Conservation (phyloP, 2,888 invertebrate species). For the Lasioglossum morio region DNA sequence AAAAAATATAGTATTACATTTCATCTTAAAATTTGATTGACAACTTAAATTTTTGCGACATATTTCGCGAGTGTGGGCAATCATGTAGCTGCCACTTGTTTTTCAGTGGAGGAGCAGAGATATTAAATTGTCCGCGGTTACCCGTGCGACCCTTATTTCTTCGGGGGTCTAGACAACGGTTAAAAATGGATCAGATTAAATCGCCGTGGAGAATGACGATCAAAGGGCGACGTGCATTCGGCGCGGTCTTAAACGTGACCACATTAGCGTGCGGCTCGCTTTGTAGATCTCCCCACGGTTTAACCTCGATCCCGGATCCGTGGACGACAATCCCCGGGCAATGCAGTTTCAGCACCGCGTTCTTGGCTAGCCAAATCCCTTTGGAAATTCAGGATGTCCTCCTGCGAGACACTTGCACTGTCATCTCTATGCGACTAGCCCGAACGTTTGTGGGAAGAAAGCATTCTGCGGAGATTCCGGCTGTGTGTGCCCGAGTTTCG, state of each 20-base stretch:
- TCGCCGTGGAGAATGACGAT: slow-evolving; percentile 27
- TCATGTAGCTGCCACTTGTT: background rate
- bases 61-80: background rate
- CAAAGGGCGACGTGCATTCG: slow-evolving; percentile 44
- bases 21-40: too few relatives aligned
- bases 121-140: background rate
- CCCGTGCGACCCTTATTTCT: background rate
- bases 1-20: too few relatives aligned
- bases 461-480: slow-evolving; percentile 51
- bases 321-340: slow-evolving; percentile 47
- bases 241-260: slow-evolving; percentile 55
- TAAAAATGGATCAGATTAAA: slow-evolving; percentile 40
- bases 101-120: background rate
- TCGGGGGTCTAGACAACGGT: background rate
- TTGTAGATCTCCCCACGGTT: slow-evolving; percentile 53
- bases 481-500: slow-evolving; percentile 28
- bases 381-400: slow-evolving; percentile 77
- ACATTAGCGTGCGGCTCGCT: slow-evolving; percentile 58
- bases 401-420: slow-evolving; percentile 63
- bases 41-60: too few relatives aligned
- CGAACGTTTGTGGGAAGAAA: slow-evolving; percentile 67
- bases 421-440: slow-evolving; percentile 58
- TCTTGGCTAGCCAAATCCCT: slow-evolving; percentile 74
- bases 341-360: slow-evolving; percentile 61
- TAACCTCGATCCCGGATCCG: slow-evolving; percentile 62